Evolutionary conservation across 1,140 invertebrate species (phyloP), one percentile per base, ranked within the genome.

Genomic region (Caerostris darwini): DNA sequence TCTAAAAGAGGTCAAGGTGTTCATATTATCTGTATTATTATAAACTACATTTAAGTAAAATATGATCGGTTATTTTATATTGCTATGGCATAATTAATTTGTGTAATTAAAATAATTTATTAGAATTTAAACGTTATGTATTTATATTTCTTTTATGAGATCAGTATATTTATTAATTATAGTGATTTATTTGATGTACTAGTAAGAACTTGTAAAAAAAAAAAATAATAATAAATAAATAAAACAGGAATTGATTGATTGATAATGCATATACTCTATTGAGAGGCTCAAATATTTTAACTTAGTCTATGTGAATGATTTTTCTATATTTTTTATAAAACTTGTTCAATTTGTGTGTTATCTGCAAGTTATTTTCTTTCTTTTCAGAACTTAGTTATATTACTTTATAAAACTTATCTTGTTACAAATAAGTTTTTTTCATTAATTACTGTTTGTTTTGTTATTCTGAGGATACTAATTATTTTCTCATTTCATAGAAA

Each of bases 401-500:
- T 17, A 10, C 17, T 67, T 67, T 10, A 67, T 14, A 14, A 67
- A 67, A 67, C 64, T 85, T 85, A 17, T 87, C 5, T 77, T 19
- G n/a, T 58, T 88, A 12, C 59, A 7, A 10, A 34, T 3, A 69
- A 71, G 34, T 8, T 34, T 67, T 56, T 67, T 64, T 7, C 4
- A 2, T 69, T 71, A 12, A 34, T 17, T 12, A 57, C 50, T 90
- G 7, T 5, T n/a, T 57, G 4, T 58, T 57, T 90, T 54, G 2
- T 53, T 77, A 10, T 10, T n/a, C 5, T 5, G 34, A 81, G n/a
- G 3, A 81, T 58, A 67, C 14, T 57, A 5, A 7, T 69, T 69
- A 4, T 77, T 34, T 77, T 53, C 50, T 67, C 53, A 34, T 69
- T 87, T 64, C 50, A 7, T 90, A 95, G 95, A 95, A 77, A 91